These are phyloP conservation scores for Danaus chrysippus DNA, from an alignment of 2,888 invertebrate species.

Conservation along the genomic window DNA sequence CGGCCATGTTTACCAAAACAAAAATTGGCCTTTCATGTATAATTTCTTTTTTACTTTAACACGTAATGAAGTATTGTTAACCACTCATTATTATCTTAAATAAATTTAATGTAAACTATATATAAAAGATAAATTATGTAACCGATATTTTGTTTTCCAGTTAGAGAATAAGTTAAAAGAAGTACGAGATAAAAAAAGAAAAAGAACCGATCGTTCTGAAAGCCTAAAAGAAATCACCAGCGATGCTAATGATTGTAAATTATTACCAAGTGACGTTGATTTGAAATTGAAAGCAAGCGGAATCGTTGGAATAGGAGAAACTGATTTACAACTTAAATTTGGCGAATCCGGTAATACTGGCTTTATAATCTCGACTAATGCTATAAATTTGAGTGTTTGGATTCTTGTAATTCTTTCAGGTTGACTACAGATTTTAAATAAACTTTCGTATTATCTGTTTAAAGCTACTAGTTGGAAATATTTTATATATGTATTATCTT, in stretches of 20 bases:
- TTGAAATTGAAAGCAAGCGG: slow-evolving; percentile 52
- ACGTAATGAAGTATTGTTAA: too few species aligned
- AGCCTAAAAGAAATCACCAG: slow-evolving; percentile 15
- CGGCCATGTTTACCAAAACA: slow-evolving; percentile 5
- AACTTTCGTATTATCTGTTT: too few species aligned
- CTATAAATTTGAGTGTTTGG: neutral
- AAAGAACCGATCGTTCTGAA: slow-evolving; percentile 36
- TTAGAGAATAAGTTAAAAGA: slow-evolving; percentile 63
- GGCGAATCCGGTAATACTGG: slow-evolving; percentile 47
- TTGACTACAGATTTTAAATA: too few species aligned
- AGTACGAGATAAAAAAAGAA: slow-evolving; percentile 57
- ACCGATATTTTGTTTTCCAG: slow-evolving; percentile 38
- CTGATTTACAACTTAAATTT: slow-evolving; percentile 48
- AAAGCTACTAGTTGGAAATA: too few species aligned
- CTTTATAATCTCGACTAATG: neutral
- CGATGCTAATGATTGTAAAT: too few species aligned
- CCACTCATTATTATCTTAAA: neutral
- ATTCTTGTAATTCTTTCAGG: too few species aligned
- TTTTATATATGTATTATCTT: neutral
- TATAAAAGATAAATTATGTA: neutral
- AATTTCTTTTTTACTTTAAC: too few species aligned
- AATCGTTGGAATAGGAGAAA: slow-evolving; percentile 54
- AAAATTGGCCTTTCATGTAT: slow-evolving; percentile 38
- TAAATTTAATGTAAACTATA: too few species aligned
- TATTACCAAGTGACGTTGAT: slow-evolving; percentile 42